Evolutionary conservation across 2,797 vertebrate genomes (phyloP), one percentile per base, ranked within the genome.

Genomic region (Syncerus caffer): DNA sequence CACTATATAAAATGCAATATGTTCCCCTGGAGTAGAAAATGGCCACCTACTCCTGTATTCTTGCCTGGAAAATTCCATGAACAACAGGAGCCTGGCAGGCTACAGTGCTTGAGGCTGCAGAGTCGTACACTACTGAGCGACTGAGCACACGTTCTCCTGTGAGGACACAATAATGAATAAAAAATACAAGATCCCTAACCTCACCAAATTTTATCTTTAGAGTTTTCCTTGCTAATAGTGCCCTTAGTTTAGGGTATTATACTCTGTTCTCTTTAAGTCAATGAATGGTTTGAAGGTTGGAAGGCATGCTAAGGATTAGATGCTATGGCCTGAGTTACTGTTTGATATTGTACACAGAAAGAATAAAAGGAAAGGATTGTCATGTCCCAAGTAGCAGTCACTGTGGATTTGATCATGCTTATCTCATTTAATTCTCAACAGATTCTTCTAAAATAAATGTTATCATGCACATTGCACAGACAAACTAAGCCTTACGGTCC

Each of bases 281-380:
- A 15, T 91, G 42, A 8, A 34, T 84, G 92, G 25, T 88, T 71
- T 93, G 67, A 53, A 90, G 57, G 3, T 71, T 88, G 53, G 88
- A 92, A 87, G 90, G 13, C n/a, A n/a, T 55, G 4, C 34, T 94
- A 71, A 87, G 17, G 4, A 8, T 92, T 88, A 79, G 45, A 17
- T 85, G 34, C 42, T 58, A 19, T 31, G 27, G 4, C 29, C 47
- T 62, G 34, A 53, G 25, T 92, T 87, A 58, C 71, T 60, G 76
- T 51, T 85, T 94, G 76, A 92, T 93, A 78, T 45, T 82, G 53
- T 21, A 87, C 45, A 58, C 6, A 74, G 19, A 50, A 86, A 67
- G 50, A 67, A 67, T 79, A 58, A 83, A 84, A 53, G 13, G 10
- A 93, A 76, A 9, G 7, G 23, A 38, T 12, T 58, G 19, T 25